Percentiles rank a stretch among this genome's conserved stretches.
Evolutionary conservation across 30 jellyfish, hydroid and myxozoan species (phyloP).

Genomic region (Aurelia aurita complex sp. Pacific): DNA sequence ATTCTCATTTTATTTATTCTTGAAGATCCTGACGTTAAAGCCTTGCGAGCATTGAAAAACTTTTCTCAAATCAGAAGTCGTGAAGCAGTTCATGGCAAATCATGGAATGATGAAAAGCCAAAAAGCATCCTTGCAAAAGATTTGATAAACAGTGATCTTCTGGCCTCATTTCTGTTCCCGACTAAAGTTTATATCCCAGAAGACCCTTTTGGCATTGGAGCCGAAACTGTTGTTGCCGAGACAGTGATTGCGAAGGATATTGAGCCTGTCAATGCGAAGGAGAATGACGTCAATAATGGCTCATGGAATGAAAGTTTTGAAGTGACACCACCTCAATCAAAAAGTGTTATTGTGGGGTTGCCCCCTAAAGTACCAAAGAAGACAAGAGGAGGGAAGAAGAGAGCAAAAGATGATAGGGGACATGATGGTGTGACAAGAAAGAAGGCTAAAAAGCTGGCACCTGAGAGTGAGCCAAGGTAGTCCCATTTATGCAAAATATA

Average conservation of each 20-base stretch:
- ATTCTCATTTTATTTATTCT: not conserved
- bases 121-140: slow-evolving; percentile 40
- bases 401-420: not conserved
- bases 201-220: slow-evolving; percentile 74
- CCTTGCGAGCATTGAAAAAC: slow-evolving; percentile 3
- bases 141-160: slow-evolving; percentile 36
- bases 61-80: not conserved
- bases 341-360: slow-evolving; percentile 15
- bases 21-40: slow-evolving; percentile 30
- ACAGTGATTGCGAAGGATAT: not conserved
- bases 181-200: slow-evolving; percentile 42
- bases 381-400: not conserved
- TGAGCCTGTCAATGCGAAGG: slow-evolving; percentile 18
- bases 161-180: slow-evolving; percentile 61
- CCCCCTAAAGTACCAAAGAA: slow-evolving; percentile 10
- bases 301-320: slow-evolving; percentile 26
- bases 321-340: slow-evolving; percentile 38
- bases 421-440: no score
- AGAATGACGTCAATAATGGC: not conserved
- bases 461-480: no score
- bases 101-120: not conserved
- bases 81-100: not conserved
- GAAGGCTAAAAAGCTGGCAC: no score
- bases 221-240: slow-evolving; percentile 10
- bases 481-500: no score